A percentile compares a stretch with the other conserved stretches of the same genome.
Evolutionary conservation across 2,888 invertebrate genomes (phyloP).

Genomic region (Stenodema calcarata): DNA sequence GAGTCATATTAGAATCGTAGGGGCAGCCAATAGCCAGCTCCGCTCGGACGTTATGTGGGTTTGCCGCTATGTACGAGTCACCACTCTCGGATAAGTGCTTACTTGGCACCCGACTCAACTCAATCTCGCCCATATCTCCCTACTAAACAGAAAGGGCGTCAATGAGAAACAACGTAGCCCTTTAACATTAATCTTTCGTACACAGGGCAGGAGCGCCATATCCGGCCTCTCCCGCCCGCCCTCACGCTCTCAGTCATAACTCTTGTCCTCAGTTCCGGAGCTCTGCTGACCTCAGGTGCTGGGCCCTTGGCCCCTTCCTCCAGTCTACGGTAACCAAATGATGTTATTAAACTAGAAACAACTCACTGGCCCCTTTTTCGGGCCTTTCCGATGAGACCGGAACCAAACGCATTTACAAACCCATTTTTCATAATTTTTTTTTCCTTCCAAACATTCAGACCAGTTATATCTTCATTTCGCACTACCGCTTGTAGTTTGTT

Average conservation of each 20-base stretch:
- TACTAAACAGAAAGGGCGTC: not conserved
- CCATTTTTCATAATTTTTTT: not conserved
- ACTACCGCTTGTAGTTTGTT: no score
- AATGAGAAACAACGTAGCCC: constrained; percentile 34
- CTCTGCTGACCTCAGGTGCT: constrained; percentile 28
- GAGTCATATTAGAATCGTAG: not conserved
- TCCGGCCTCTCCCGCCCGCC: not conserved
- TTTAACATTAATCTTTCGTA: constrained; percentile 33
- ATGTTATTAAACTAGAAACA: constrained; percentile 25
- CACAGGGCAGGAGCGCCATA: constrained; percentile 22
- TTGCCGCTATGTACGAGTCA: not conserved
- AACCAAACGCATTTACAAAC: not conserved
- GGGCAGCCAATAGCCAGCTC: not conserved
- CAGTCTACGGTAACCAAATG: not conserved
- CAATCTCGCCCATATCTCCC: not conserved
- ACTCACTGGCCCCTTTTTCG: not conserved
- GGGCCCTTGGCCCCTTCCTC: not conserved
- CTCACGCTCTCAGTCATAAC: not conserved
- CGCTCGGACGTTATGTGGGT: not conserved
- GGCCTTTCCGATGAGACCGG: not conserved
- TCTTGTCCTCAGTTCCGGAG: constrained; percentile 19
- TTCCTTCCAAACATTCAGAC: not conserved
- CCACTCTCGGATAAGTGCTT: not conserved
- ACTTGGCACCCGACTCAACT: not conserved
- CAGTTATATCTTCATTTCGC: no score